phyloP scores from a whole-genome alignment of 2,113 vertebrate genomes.

The Oriolus oriolus region DNA sequence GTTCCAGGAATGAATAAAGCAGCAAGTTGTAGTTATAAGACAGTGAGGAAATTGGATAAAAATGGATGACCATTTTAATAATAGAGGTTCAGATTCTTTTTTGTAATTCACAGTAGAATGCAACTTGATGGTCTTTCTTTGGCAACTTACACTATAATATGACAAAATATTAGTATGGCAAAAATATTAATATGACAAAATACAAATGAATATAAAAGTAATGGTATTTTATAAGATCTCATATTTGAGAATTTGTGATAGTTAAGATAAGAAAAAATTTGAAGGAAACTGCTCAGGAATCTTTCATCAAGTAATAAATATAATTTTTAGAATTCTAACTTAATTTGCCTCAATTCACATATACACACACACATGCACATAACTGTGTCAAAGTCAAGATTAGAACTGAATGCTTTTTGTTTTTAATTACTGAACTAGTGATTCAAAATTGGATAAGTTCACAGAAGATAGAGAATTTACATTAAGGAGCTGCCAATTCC shows the following conservation, averaged over 20 bases:
- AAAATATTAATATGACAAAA: neutral
- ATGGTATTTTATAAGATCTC: neutral
- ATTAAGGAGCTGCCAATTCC: neutral
- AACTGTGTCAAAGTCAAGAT: neutral
- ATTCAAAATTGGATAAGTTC: neutral
- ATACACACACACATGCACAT: rapidly evolving
- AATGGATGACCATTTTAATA: neutral
- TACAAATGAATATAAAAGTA: neutral
- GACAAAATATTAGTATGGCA: neutral
- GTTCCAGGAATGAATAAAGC: neutral
- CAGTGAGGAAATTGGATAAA: neutral
- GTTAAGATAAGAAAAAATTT: neutral
- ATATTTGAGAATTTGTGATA: neutral
- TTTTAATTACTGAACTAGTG: neutral
- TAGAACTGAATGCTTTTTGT: neutral
- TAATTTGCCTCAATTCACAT: neutral
- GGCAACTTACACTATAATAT: neutral
- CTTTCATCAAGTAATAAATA: neutral
- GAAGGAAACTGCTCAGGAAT: neutral
- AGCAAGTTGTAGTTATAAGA: neutral
- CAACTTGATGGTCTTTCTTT: neutral
- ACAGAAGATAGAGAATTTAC: neutral
- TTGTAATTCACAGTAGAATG: neutral
- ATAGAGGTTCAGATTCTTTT: neutral
- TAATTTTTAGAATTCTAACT: neutral